A percentile compares a stretch with the other conserved stretches of the same genome.
Conservation (phyloP, 2,113 vertebrate species). For the Myrmophylax atrothorax region DNA sequence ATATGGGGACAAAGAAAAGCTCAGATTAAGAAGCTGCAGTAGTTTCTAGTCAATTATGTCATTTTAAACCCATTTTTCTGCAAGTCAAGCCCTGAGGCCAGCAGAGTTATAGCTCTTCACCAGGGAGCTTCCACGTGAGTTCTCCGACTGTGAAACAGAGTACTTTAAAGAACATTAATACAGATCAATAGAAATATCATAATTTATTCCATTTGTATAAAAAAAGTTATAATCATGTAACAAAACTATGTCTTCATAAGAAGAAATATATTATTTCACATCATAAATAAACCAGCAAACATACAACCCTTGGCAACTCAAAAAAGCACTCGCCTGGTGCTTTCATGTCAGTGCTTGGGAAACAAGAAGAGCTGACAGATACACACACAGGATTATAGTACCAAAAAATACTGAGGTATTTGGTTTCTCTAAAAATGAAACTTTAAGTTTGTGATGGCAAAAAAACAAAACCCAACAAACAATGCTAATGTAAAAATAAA, state of each 20-base stretch:
- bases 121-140: background rate
- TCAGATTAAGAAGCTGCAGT: background rate
- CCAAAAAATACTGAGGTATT: slow-evolving; percentile 84
- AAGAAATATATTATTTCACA: slow-evolving; percentile 86
- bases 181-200: slow-evolving; percentile 79
- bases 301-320: slow-evolving; percentile 77
- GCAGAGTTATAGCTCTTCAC: background rate
- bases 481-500: slow-evolving; percentile 79
- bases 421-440: slow-evolving; percentile 78
- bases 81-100: background rate
- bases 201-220: slow-evolving; percentile 85
- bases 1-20: background rate
- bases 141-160: background rate
- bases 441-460: slow-evolving; percentile 67
- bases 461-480: background rate
- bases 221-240: slow-evolving; percentile 80
- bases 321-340: slow-evolving; percentile 72
- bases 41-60: background rate
- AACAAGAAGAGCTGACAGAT: slow-evolving; percentile 62
- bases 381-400: slow-evolving; percentile 77
- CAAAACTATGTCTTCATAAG: slow-evolving; percentile 79
- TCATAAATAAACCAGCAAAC: slow-evolving; percentile 84
- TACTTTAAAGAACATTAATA: background rate
- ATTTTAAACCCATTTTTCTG: background rate
- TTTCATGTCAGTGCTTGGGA: slow-evolving; percentile 76